phyloP scores from a whole-genome alignment of 1,140 invertebrate genomes.

The Linepithema humile region DNA sequence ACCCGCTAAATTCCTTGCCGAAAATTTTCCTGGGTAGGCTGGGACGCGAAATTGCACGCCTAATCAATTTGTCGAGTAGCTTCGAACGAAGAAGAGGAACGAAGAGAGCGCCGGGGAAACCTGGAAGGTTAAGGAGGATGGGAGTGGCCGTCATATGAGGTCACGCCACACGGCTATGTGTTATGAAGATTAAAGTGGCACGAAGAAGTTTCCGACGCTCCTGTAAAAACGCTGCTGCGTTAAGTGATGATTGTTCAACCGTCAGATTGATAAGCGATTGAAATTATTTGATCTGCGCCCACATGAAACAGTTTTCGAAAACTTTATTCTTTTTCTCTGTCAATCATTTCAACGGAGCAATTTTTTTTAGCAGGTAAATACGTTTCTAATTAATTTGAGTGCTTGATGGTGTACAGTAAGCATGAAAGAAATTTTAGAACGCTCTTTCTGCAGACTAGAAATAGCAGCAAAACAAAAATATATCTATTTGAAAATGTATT shows the following conservation, averaged over 20 bases:
- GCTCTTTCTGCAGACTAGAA: background rate
- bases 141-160: constrained; percentile 45
- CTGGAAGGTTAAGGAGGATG: constrained; percentile 24
- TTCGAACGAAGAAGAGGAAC: background rate
- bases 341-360: background rate
- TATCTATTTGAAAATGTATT: background rate
- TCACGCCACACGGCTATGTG: background rate
- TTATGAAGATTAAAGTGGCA: constrained; percentile 46
- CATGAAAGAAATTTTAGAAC: background rate
- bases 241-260: background rate
- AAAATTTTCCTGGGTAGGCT: background rate
- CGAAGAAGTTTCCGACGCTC: constrained; percentile 15
- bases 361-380: background rate
- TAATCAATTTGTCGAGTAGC: constrained; percentile 55
- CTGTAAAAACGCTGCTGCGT: constrained; percentile 7
- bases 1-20: background rate
- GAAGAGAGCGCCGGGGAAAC: background rate
- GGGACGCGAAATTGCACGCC: constrained; percentile 36
- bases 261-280: background rate
- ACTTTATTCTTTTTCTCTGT: background rate
- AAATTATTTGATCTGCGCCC: background rate
- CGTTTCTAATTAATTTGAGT: constrained; percentile 9
- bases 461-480: background rate
- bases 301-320: background rate
- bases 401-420: background rate